Evolutionary conservation across 2,113 vertebrate genomes (phyloP).

Genomic region (Trachemys scripta): DNA sequence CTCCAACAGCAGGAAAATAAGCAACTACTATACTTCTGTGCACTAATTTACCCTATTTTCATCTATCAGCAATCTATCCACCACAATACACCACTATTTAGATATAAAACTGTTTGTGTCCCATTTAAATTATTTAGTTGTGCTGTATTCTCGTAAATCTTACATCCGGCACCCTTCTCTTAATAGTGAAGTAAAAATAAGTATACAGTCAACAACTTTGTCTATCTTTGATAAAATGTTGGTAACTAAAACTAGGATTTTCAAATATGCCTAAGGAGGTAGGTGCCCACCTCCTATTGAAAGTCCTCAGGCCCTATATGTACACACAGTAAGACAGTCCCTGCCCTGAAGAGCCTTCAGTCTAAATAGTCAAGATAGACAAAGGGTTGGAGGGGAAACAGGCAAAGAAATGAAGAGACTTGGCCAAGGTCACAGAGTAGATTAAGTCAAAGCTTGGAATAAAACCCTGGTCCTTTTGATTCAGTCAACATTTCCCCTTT

Average conservation of each 20-base stretch:
- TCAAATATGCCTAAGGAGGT: background rate
- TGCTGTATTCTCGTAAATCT: rapidly evolving
- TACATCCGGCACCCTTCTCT: background rate
- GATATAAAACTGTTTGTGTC: rapidly evolving
- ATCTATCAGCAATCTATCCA: too few relatives aligned
- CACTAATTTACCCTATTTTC: too few relatives aligned
- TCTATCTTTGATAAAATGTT: background rate
- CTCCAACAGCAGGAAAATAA: too few relatives aligned
- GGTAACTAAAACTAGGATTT: conserved; percentile 9
- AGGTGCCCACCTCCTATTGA: rapidly evolving
- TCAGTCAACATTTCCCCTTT: too few relatives aligned
- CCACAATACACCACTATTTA: too few relatives aligned
- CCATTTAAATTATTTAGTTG: background rate
- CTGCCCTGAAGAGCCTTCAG: background rate
- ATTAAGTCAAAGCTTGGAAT: too few relatives aligned
- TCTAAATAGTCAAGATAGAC: too few relatives aligned
- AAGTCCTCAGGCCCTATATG: background rate
- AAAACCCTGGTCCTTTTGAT: too few relatives aligned
- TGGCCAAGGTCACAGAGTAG: too few relatives aligned
- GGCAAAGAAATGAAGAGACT: too few relatives aligned
- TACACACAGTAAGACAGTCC: background rate
- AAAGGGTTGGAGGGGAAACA: too few relatives aligned
- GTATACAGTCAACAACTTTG: background rate
- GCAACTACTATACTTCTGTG: too few relatives aligned
- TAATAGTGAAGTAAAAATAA: background rate